Evolutionary conservation across 2,113 vertebrate species (phyloP).

Genomic region (Seriola quinqueradiata): DNA sequence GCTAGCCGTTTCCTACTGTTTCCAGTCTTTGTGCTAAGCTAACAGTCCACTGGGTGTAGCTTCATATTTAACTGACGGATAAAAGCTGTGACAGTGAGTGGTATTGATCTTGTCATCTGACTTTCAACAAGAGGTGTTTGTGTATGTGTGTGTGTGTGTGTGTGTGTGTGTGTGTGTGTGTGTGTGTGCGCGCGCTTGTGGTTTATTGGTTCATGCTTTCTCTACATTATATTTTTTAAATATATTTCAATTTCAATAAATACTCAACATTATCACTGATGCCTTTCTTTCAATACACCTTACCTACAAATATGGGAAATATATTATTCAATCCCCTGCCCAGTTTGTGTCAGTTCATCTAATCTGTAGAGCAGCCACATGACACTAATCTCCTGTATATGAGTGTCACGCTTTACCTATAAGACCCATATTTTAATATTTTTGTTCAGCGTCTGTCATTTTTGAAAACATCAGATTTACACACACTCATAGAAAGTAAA

Average conservation of each 20-base stretch:
- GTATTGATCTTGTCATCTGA: too few species aligned
- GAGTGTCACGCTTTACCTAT: neutral
- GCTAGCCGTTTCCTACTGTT: neutral
- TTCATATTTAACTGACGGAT: neutral
- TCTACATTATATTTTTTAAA: too few species aligned
- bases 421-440: neutral
- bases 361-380: neutral
- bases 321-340: neutral
- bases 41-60: neutral
- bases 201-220: too few species aligned
- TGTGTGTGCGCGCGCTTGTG: too few species aligned
- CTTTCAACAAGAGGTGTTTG: too few species aligned
- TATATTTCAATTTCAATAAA: too few species aligned
- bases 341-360: neutral
- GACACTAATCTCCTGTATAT: neutral
- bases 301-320: neutral
- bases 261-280: too few species aligned
- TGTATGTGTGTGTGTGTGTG: too few species aligned
- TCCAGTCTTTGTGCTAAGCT: constrained; percentile 1
- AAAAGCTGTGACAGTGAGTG: neutral
- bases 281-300: neutral
- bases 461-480: neutral
- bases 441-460: neutral
- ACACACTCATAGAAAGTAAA: neutral
- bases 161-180: too few species aligned